Evolutionary conservation across 2,888 invertebrate species (phyloP).

Genomic region (Epirrhoe alternata): DNA sequence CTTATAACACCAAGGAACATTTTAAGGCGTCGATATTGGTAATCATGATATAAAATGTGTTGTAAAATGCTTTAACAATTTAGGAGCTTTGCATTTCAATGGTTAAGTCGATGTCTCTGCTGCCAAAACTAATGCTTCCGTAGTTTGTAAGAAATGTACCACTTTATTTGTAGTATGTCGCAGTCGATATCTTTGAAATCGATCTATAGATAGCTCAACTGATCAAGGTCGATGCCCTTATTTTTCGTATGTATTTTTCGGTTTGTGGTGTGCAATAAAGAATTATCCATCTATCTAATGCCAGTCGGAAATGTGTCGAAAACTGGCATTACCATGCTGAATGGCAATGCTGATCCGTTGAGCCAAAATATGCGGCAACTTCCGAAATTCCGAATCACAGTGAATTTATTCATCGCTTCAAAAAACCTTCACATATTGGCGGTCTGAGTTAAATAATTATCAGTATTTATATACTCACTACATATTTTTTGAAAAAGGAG

Average conservation of each 20-base stretch:
- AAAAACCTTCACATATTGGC: not conserved
- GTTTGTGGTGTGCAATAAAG: too few relatives aligned
- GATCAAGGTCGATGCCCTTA: too few relatives aligned
- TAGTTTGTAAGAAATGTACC: slow-evolving; percentile 1
- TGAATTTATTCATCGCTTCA: too few relatives aligned
- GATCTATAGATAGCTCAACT: too few relatives aligned
- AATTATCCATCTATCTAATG: too few relatives aligned
- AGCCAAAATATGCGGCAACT: too few relatives aligned
- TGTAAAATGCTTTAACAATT: not conserved
- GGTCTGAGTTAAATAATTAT: not conserved
- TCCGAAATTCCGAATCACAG: too few relatives aligned
- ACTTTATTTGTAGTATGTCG: not conserved
- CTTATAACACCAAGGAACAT: slow-evolving; percentile 5
- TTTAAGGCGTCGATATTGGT: not conserved
- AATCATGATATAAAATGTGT: not conserved
- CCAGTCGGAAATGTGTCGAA: too few relatives aligned
- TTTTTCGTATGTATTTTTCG: too few relatives aligned
- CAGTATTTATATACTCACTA: not conserved
- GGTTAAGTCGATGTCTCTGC: not conserved
- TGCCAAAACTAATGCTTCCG: slow-evolving; percentile 19
- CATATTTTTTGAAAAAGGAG: not conserved
- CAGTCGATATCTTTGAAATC: not conserved
- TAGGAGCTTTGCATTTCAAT: slow-evolving; percentile 1
- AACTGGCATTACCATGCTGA: too few relatives aligned
- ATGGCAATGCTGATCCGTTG: too few relatives aligned